phyloP scores from a whole-genome alignment of 2,113 vertebrate species.

The Ailurus styani region DNA sequence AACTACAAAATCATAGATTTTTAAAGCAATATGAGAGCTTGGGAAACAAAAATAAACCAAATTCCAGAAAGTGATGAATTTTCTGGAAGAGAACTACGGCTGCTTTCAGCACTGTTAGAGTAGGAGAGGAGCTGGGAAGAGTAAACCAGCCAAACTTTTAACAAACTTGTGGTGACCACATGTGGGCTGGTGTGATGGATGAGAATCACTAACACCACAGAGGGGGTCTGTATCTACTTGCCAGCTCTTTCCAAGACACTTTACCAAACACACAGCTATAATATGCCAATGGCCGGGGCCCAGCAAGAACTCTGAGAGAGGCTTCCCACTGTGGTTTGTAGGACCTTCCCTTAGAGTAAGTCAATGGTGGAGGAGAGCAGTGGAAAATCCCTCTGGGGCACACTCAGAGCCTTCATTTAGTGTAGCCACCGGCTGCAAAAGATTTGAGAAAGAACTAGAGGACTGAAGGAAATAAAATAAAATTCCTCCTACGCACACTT shows the following conservation, averaged over 20 bases:
- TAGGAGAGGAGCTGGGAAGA: neutral
- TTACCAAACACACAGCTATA: neutral
- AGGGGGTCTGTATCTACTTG: neutral
- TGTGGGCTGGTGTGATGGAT: neutral
- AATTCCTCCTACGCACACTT: neutral
- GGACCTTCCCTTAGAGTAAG: neutral
- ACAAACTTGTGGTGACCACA: neutral
- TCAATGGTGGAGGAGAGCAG: neutral
- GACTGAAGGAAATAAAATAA: neutral
- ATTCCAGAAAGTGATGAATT: neutral
- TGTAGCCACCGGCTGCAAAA: neutral
- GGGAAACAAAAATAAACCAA: conserved; percentile 15
- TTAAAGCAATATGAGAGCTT: neutral
- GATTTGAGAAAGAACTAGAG: neutral
- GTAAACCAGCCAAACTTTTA: neutral
- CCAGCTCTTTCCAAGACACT: neutral
- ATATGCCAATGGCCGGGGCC: neutral
- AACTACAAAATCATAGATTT: neutral
- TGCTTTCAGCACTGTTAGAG: neutral
- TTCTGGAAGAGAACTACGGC: neutral
- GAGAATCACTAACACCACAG: neutral
- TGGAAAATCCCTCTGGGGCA: neutral
- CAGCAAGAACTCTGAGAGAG: neutral
- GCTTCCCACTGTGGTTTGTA: neutral
- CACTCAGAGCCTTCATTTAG: neutral